Conservation (phyloP, 1,140 invertebrate species). For the Scaptodrosophila lebanonensis region DNA sequence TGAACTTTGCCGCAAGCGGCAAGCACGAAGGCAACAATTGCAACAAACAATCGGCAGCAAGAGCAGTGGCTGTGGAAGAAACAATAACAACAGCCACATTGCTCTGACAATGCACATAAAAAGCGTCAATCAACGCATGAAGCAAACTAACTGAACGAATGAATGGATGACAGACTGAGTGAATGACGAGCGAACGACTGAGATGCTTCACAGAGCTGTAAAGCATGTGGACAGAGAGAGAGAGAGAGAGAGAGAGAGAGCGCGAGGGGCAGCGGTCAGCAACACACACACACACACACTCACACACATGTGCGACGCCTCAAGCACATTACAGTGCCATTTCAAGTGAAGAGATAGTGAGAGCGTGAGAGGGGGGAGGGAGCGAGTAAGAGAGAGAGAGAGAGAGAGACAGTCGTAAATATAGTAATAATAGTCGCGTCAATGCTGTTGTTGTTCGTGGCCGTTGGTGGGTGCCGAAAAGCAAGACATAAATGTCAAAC, state of each 20-base stretch:
- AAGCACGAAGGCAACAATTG: conserved; percentile 12
- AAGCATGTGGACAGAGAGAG: too few relatives aligned
- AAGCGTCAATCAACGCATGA: conserved; percentile 63
- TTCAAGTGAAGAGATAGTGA: conserved; percentile 21
- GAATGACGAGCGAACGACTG: too few relatives aligned
- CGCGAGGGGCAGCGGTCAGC: too few relatives aligned
- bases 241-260: too few relatives aligned
- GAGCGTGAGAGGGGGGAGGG: conserved; percentile 13
- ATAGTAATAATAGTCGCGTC: conserved; percentile 62
- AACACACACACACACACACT: too few relatives aligned
- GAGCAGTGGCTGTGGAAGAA: too few relatives aligned
- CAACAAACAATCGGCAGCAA: conserved; percentile 18
- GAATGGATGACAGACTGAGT: too few relatives aligned
- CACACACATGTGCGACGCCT: too few relatives aligned
- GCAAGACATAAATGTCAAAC: conserved; percentile 66
- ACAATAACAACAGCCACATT: too few relatives aligned
- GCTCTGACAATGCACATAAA: too few relatives aligned
- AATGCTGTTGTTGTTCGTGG: neutral
- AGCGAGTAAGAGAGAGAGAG: neutral
- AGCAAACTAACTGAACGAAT: too few relatives aligned
- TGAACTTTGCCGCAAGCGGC: conserved; percentile 50
- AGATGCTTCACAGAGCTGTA: too few relatives aligned
- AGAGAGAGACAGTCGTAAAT: conserved; percentile 49
- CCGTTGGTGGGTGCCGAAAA: conserved; percentile 50
- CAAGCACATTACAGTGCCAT: conserved; percentile 45